Conservation (phyloP, 1,140 invertebrate species). For the Homarus americanus region DNA sequence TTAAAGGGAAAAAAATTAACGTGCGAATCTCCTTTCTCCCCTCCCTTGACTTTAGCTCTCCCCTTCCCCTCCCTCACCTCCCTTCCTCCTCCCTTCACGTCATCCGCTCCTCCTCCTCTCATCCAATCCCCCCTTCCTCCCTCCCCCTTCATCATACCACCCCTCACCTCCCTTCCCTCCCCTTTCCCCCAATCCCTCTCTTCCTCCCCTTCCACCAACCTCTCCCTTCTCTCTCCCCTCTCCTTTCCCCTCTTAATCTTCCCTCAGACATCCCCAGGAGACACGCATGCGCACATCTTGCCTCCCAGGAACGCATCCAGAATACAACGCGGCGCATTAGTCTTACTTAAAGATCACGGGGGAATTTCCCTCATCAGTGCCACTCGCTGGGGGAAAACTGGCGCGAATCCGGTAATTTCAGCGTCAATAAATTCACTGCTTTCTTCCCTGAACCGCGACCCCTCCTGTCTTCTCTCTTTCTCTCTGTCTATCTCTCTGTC, state of each 20-base stretch:
- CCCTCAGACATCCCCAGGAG: neutral
- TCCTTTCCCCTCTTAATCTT: neutral
- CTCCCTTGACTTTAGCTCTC: too few species aligned
- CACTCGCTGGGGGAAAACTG: neutral
- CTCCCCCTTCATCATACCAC: neutral
- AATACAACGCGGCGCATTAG: neutral
- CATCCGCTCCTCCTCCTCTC: too few species aligned
- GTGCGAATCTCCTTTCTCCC: too few species aligned
- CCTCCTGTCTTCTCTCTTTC: neutral
- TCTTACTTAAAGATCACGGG: neutral
- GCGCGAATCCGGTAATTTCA: neutral
- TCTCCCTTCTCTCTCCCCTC: neutral
- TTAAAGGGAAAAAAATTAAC: too few species aligned
- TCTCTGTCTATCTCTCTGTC: neutral
- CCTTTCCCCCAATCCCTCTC: neutral
- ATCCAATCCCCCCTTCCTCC: too few species aligned
- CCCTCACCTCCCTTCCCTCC: neutral
- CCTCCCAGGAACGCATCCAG: too few species aligned
- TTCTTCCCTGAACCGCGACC: neutral
- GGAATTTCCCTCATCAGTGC: neutral
- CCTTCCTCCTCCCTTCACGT: too few species aligned
- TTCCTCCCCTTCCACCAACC: neutral
- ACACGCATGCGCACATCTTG: too few species aligned
- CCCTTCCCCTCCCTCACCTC: too few species aligned
- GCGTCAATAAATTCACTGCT: neutral